Evolutionary conservation across 2,888 invertebrate genomes (phyloP).

Genomic region (Hirtodrosophila histrioides): DNA sequence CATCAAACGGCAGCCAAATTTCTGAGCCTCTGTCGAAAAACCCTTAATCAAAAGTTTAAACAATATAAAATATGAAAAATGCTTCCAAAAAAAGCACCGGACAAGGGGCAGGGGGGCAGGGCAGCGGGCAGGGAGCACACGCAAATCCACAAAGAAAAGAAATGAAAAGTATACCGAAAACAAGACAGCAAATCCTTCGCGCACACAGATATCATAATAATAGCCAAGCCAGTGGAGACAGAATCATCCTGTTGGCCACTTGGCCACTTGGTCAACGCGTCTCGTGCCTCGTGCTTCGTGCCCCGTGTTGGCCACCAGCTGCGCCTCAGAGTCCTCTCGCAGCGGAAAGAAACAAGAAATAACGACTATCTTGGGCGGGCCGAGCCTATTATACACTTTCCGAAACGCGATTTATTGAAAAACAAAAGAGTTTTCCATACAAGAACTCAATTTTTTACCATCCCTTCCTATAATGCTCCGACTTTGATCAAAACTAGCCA

Average conservation of each 20-base stretch:
- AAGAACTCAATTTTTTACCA: no score
- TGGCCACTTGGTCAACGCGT: constrained; percentile 32
- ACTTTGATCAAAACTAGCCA: no score
- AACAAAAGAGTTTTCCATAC: no score
- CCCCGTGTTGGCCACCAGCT: constrained; percentile 39
- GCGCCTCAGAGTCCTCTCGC: constrained; percentile 15
- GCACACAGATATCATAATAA: constrained; percentile 59
- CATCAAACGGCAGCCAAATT: constrained; percentile 16
- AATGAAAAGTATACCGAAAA: constrained; percentile 12
- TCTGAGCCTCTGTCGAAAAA: constrained; percentile 50
- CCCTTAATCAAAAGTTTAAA: constrained; percentile 78
- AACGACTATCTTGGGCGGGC: no score
- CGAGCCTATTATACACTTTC: no score
- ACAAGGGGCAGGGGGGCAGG: constrained; percentile 18
- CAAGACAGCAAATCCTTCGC: constrained; percentile 51
- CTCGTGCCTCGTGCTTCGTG: background rate
- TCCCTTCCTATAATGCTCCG: no score
- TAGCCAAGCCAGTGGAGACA: constrained; percentile 26
- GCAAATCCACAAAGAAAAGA: constrained; percentile 19
- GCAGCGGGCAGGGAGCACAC: constrained; percentile 12
- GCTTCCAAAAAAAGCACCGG: constrained; percentile 35
- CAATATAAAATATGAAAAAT: constrained; percentile 74
- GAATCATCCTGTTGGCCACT: constrained; percentile 30
- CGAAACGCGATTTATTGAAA: no score
- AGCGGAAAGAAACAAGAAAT: no score